Conservation (phyloP, 2,888 invertebrate genomes). For the Silvanus unidentatus region DNA sequence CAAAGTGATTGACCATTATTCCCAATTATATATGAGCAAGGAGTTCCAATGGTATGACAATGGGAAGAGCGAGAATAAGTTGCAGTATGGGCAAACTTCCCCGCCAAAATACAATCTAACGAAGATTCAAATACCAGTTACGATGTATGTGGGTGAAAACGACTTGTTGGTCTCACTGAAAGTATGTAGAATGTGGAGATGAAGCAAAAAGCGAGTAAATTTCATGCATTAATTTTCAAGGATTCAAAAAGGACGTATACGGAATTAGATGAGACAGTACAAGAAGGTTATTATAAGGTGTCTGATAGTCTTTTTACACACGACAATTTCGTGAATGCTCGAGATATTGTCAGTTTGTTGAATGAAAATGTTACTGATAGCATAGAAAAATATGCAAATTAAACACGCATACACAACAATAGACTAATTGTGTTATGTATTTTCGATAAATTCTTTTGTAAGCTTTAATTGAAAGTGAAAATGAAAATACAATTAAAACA, state of each 20-base stretch:
- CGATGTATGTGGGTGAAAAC: conserved; percentile 7
- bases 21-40: conserved; percentile 6
- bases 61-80: conserved; percentile 7
- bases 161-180: conserved; percentile 10
- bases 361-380: too few species aligned
- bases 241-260: background rate
- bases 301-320: too few species aligned
- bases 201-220: too few species aligned
- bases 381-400: too few species aligned
- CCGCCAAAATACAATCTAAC: conserved; percentile 12
- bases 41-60: conserved; percentile 10
- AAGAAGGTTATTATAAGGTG: too few species aligned
- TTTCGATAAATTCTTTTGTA: too few species aligned
- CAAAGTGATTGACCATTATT: conserved; percentile 9
- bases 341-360: too few species aligned
- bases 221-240: background rate
- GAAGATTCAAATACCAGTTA: conserved; percentile 7
- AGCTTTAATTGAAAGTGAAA: too few species aligned
- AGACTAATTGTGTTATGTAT: too few species aligned
- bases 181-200: conserved; percentile 2
- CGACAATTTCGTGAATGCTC: too few species aligned
- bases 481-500: too few species aligned
- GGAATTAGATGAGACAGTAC: background rate
- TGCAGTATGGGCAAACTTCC: conserved; percentile 2
- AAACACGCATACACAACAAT: too few species aligned